Evolutionary conservation across 2,888 invertebrate species (phyloP).

Genomic region (Coleophora flavipennella): DNA sequence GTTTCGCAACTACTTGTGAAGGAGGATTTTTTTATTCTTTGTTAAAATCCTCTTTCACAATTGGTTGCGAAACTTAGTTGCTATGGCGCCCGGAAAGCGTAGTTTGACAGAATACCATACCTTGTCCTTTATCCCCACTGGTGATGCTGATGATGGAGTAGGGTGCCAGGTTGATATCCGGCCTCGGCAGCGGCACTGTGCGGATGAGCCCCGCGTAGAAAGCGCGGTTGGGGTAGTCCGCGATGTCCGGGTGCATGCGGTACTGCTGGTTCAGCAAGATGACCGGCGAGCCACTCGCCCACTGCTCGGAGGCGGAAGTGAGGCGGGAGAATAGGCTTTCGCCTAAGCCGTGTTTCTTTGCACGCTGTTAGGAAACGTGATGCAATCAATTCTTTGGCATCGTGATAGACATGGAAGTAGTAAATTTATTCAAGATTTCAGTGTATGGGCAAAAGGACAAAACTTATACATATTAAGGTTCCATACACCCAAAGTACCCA

Average conservation of each 20-base stretch:
- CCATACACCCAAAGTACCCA: no score
- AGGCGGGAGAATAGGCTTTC: slow-evolving; percentile 86
- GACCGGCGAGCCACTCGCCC: slow-evolving; percentile 48
- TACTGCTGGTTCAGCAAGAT: slow-evolving; percentile 80
- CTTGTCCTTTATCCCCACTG: slow-evolving; percentile 53
- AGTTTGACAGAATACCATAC: slow-evolving; percentile 22
- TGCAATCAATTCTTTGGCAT: no score
- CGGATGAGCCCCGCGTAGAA: slow-evolving; percentile 76
- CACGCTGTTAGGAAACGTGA: slow-evolving; percentile 64
- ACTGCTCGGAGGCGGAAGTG: slow-evolving; percentile 67
- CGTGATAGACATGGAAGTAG: no score
- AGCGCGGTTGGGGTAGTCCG: slow-evolving; percentile 81
- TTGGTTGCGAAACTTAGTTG: no score
- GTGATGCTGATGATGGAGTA: slow-evolving; percentile 42
- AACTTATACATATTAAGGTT: no score
- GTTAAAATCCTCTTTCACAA: no score
- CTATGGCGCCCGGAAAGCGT: no score
- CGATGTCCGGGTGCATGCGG: slow-evolving; percentile 88
- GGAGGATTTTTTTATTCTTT: no score
- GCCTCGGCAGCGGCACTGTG: slow-evolving; percentile 27
- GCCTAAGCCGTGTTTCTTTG: slow-evolving; percentile 78
- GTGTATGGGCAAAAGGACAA: no score
- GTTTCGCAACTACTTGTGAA: no score
- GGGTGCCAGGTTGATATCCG: slow-evolving; percentile 35
- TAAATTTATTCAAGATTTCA: no score